phyloP scores from a whole-genome alignment of 2,888 invertebrate species.

The Baccha elongata region DNA sequence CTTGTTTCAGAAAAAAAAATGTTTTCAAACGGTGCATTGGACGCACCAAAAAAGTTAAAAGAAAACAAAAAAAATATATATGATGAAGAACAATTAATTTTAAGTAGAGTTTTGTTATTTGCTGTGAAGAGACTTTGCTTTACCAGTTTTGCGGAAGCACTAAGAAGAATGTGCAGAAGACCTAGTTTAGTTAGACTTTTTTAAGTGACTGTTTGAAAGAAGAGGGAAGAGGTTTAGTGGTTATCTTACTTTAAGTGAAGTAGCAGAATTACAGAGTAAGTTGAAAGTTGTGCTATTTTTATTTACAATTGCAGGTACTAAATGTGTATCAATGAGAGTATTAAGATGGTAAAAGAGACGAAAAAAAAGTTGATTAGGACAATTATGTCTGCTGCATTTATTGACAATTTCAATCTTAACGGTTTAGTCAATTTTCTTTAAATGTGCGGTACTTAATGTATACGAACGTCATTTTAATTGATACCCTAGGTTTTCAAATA shows the following conservation, averaged over 20 bases:
- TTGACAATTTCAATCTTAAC: no score
- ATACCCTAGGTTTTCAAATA: no score
- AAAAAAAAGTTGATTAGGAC: no score
- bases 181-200: conserved; percentile 44
- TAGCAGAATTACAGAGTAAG: background rate
- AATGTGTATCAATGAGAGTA: no score
- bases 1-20: conserved; percentile 19
- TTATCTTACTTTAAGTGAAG: conserved; percentile 1
- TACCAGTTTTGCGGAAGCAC: conserved; percentile 28
- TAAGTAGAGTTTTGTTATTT: conserved; percentile 10
- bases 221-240: conserved; percentile 1
- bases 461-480: no score
- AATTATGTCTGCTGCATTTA: no score
- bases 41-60: conserved; percentile 44
- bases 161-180: conserved; percentile 28
- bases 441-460: no score
- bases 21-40: conserved; percentile 52
- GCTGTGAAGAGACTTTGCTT: conserved; percentile 8
- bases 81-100: conserved; percentile 31
- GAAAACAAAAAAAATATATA: background rate
- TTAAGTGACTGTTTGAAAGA: background rate
- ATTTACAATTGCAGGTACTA: background rate
- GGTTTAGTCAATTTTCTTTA: no score
- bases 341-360: no score
- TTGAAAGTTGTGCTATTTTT: conserved; percentile 3